These are phyloP conservation scores for Maccullochella peelii DNA, from an alignment of 2,113 vertebrate genomes.

Conservation along the genomic window DNA sequence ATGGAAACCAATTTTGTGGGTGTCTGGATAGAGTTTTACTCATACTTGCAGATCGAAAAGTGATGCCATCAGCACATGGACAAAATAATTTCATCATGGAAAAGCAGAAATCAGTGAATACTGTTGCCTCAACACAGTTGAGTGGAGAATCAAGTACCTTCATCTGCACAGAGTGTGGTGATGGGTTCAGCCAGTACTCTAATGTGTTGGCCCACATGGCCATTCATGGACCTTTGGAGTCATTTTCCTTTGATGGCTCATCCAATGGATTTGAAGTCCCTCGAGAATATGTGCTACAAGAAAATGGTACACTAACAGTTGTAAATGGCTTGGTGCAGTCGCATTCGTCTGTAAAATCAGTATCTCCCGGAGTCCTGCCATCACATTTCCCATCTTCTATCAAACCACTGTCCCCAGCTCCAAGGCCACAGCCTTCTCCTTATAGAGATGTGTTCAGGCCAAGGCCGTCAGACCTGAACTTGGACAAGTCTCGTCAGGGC, in stretches of 20 bases:
- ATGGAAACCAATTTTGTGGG: slow-evolving; percentile 34
- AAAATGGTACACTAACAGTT: slow-evolving; percentile 85
- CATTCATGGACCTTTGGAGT: slow-evolving; percentile 82
- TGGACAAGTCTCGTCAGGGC: slow-evolving; percentile 61
- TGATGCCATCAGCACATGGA: slow-evolving; percentile 72
- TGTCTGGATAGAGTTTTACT: slow-evolving; percentile 23
- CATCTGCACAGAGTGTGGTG: slow-evolving; percentile 87
- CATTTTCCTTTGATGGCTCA: slow-evolving; percentile 80
- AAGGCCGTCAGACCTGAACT: slow-evolving; percentile 56
- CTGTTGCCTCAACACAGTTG: slow-evolving; percentile 50
- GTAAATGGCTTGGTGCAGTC: slow-evolving; percentile 76
- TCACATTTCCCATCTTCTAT: slow-evolving; percentile 55
- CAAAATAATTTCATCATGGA: slow-evolving; percentile 76
- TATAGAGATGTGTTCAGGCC: slow-evolving; percentile 53
- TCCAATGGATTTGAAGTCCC: slow-evolving; percentile 82
- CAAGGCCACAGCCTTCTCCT: slow-evolving; percentile 34
- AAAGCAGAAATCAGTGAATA: slow-evolving; percentile 72
- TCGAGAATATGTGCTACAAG: slow-evolving; percentile 85
- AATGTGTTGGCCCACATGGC: slow-evolving; percentile 82
- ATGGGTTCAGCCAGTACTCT: slow-evolving; percentile 83
- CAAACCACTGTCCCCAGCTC: slow-evolving; percentile 64
- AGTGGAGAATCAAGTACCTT: slow-evolving; percentile 78
- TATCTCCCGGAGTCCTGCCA: slow-evolving; percentile 71
- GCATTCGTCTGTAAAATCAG: slow-evolving; percentile 67
- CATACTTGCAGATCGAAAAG: slow-evolving; percentile 35